Evolutionary conservation across 2,888 invertebrate species (phyloP).

Genomic region (Sarcophaga carnaria): DNA sequence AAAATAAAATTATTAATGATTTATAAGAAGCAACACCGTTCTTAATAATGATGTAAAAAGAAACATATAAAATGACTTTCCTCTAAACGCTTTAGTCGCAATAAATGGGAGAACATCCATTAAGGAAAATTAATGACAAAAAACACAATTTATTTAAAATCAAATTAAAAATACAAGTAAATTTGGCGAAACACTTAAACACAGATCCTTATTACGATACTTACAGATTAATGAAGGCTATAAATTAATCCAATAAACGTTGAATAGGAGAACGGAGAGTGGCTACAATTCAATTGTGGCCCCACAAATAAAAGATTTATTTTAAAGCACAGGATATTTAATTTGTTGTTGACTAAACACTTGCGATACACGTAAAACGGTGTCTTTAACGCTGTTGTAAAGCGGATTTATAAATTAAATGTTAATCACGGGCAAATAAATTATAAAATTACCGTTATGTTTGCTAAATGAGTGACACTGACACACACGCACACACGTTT

Average conservation of each 20-base stretch:
- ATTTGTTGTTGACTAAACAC: neutral
- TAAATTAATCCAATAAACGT: slow-evolving; percentile 67
- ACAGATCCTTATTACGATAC: slow-evolving; percentile 59
- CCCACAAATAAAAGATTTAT: neutral
- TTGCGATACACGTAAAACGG: slow-evolving; percentile 2
- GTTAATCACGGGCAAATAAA: slow-evolving; percentile 16
- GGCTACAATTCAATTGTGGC: slow-evolving; percentile 20
- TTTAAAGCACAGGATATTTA: neutral
- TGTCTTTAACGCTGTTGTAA: neutral
- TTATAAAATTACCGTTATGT: slow-evolving; percentile 23
- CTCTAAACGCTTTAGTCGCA: too few relatives aligned
- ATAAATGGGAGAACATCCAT: neutral
- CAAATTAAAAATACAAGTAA: slow-evolving; percentile 16
- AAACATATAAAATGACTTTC: too few relatives aligned
- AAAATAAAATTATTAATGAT: too few relatives aligned
- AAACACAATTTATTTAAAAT: slow-evolving; percentile 11
- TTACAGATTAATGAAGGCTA: slow-evolving; percentile 59
- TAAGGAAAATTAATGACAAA: neutral
- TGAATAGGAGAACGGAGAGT: slow-evolving; percentile 6
- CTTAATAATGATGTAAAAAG: too few relatives aligned
- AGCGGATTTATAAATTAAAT: slow-evolving; percentile 12
- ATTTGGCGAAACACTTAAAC: slow-evolving; percentile 18
- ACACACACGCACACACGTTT: slow-evolving; percentile 3
- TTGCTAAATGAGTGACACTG: slow-evolving; percentile 5
- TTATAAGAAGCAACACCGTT: too few relatives aligned